These are phyloP conservation scores for Ips typographus DNA, from an alignment of 1,140 invertebrate species.

Conservation along the genomic window DNA sequence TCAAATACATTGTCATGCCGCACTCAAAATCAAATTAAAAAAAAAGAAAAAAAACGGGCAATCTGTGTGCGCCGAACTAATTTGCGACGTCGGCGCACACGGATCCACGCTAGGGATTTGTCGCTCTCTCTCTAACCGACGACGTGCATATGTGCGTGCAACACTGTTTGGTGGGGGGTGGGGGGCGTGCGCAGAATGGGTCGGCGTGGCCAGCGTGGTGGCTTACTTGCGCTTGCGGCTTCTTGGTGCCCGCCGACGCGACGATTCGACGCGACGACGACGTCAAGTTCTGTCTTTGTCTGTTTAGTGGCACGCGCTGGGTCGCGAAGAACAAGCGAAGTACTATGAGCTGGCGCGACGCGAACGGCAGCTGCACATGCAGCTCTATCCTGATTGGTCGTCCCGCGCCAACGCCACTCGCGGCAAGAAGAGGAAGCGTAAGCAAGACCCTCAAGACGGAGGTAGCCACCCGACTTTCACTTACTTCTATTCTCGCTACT, in stretches of 20 bases:
- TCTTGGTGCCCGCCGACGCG: conserved; percentile 47
- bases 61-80: conserved; percentile 31
- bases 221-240: conserved; percentile 46
- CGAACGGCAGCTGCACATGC: conserved; percentile 97
- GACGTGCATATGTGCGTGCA: conserved; percentile 42
- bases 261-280: conserved; percentile 21
- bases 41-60: neutral
- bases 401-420: conserved; percentile 96
- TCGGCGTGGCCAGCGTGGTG: conserved; percentile 43
- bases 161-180: conserved; percentile 6
- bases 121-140: conserved; percentile 22
- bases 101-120: conserved; percentile 28
- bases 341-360: conserved; percentile 99
- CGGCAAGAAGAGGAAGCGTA: conserved; percentile 99
- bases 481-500: conserved; percentile 18
- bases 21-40: neutral
- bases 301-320: conserved; percentile 95
- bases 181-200: conserved; percentile 24
- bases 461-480: conserved; percentile 58
- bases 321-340: conserved; percentile 97
- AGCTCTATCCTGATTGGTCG: conserved; percentile 99
- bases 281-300: conserved; percentile 45
- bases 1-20: neutral
- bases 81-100: conserved; percentile 17
- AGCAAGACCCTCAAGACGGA: conserved; percentile 97